phyloP scores from a whole-genome alignment of 2,888 invertebrate genomes.

The Chamaedrilus cognettii region DNA sequence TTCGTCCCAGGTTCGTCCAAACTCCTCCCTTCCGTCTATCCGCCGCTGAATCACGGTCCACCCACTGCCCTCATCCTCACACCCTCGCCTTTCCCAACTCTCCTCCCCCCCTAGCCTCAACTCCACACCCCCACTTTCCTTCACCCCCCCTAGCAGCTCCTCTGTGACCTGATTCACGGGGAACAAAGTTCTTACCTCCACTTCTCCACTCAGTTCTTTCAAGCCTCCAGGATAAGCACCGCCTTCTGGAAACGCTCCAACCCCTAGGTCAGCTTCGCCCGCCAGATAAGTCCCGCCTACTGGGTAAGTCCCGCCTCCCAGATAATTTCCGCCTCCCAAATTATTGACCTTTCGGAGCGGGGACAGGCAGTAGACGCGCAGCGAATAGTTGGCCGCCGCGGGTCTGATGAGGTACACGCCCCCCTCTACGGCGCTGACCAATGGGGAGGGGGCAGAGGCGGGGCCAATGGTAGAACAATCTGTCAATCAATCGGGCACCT shows the following conservation, averaged over 20 bases:
- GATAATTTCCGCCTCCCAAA: neutral
- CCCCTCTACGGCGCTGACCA: no score
- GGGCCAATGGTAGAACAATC: no score
- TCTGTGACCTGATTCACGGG: neutral
- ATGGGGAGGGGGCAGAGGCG: no score
- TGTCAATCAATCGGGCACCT: no score
- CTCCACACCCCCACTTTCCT: neutral
- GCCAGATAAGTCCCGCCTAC: constrained; percentile 57
- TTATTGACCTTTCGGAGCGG: neutral
- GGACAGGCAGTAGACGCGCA: constrained; percentile 71
- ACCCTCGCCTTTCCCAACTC: neutral
- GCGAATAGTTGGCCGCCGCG: constrained; percentile 68
- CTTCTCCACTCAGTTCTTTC: no score
- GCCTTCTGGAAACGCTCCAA: no score
- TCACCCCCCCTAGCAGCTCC: neutral
- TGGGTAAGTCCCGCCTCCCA: neutral
- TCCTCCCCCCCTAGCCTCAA: neutral
- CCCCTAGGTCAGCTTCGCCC: no score
- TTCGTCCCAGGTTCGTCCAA: neutral
- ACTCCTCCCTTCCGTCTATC: neutral
- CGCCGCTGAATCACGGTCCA: neutral
- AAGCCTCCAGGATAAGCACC: no score
- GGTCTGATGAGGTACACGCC: constrained; percentile 71
- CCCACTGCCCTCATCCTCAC: neutral
- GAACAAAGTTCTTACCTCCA: no score